Evolutionary conservation across 2,113 vertebrate species (phyloP), one percentile per base, ranked within the genome.

Genomic region (Myrmophylax atrothorax): DNA sequence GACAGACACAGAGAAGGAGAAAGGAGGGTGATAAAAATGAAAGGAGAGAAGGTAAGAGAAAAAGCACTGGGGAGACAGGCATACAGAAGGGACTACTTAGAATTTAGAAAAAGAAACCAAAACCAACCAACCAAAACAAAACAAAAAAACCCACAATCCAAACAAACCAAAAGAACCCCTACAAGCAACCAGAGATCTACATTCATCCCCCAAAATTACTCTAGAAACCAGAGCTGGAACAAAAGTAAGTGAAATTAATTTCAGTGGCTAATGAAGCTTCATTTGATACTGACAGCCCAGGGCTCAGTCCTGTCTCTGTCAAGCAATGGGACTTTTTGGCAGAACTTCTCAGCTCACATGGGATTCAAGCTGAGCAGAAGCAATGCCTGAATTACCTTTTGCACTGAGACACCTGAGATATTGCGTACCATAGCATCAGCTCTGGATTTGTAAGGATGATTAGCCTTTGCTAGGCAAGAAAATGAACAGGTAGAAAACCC

Each of bases 21-120:
- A 76, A 90, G 28, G 9, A 81, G 2, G 1, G 20, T 67, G 77
- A 62, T 14, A 50, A 77, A 74, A 76, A 63, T n/a, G 5, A 63
- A 77, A 58, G 13, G 28, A 84, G 23, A 64, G 14, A 78, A 73
- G 25, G 33, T 7, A 86, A 78, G 28, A 50, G 33, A 66, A 64
- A 63, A 80, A 69, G 25, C 15, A 13, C 7, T 58, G 60, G 44
- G 23, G 22, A 83, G 24, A 53, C 7, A 59, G 58, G 23, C 35
- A 62, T 38, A 33, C 29, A 69, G 20, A 87, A 87, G 1, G 5
- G 26, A 55, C 1, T 0, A 0, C 4, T 64, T 38, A 76, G 63
- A 60, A 73, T 24, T 42, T 1, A 11, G 49, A 14, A 14, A 16
- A 31, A 22, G 12, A 23, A 9, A 42, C 31, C 13, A 24, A 35